Base-by-base conservation (phyloP, 2,888 invertebrate genomes). In the Deilephila elpenor region DNA sequence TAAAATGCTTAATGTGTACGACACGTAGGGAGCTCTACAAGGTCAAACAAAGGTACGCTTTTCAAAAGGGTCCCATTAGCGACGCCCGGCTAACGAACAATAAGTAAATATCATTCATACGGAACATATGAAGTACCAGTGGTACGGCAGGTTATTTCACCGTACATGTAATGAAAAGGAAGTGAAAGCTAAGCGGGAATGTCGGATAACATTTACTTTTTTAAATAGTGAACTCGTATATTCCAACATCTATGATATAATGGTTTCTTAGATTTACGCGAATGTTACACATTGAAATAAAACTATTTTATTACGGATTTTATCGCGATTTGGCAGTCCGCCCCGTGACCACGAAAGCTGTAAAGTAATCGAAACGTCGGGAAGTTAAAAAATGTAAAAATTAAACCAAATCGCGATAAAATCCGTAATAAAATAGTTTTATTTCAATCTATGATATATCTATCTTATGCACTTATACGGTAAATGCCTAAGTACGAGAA, bases 181-280 rank as follows among this genome's bases (percentile, higher is more conserved):
- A 67, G 44, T 67, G 67, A 71, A 34, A 60, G 44, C 71, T n/a
- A 64, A 64, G 29, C 56, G 53, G 61, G 29, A 71, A 32, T 25
- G 71, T 53, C 7, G 60, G 37, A 25, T 32, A 2, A 67, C 53
- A 72, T 44, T 67, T 37, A 59, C 67, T 67, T 67, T 67, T 25
- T 25, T 25, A 14, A 51, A 67, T 34, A 17, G 7, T 62, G n/a
- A 14, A 20, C 19, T 56, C 56, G 5, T 56, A 56, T 56, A 56
- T n/a, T 17, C 5, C n/a, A n/a, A 56, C 19, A n/a, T 56, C 17
- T n/a, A 56, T n/a, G 19, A n/a, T n/a, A n/a, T n/a, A n/a, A n/a
- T n/a, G n/a, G n/a, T n/a, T n/a, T n/a, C n/a, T n/a, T n/a, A n/a
- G n/a, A n/a, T n/a, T n/a, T n/a, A n/a, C n/a, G n/a, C n/a, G n/a